Base-by-base conservation (phyloP, 2,888 invertebrate genomes). In the Melinaea menophilus region DNA sequence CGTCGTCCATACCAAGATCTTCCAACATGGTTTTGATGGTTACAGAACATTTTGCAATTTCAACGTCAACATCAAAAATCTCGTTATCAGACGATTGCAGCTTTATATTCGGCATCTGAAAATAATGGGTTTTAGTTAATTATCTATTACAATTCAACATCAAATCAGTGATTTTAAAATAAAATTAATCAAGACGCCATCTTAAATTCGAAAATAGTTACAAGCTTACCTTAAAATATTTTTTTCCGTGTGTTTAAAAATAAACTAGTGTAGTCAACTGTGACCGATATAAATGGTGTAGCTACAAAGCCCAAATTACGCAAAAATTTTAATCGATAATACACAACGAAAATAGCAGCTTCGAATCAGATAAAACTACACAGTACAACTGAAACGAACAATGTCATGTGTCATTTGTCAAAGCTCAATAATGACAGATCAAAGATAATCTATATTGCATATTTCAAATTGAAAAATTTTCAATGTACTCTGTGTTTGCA, bases 21-120 rank as follows among this genome's bases (percentile, higher is more conserved):
- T 99, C 99, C 74, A 99, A 92, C 97, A 99, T 99, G 3, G 98
- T 99, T 89, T 98, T 99, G 73, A 99, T 98, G 0, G 99, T 99
- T 13, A 98, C 97, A 0, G 98, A 99, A 85, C 98, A 98, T 92
- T 98, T 97, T 56, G 99, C 99, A 65, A 99, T 98, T 84, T 99
- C 98, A 0, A 98, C 96, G 78, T 99, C 98, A 0, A 99, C 98
- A 72, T 97, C 97, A 81, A 99, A 99, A 34, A 96, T 95, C 84
- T 99, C 98, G 59, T 96, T 97, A 86, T 99, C 98, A 1, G 97
- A 97, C 67, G 98, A 98, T 85, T 98, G 97, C 70, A 99, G 91
- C 82, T 97, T 98, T 72, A 99, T 98, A 76, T 94, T 96, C 47
- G 98, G 97, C 98, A 98, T 98, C 94, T 95, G 75, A 68, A 86